Base-by-base conservation (phyloP, 2,113 vertebrate genomes). In the Nerophis ophidion region DNA sequence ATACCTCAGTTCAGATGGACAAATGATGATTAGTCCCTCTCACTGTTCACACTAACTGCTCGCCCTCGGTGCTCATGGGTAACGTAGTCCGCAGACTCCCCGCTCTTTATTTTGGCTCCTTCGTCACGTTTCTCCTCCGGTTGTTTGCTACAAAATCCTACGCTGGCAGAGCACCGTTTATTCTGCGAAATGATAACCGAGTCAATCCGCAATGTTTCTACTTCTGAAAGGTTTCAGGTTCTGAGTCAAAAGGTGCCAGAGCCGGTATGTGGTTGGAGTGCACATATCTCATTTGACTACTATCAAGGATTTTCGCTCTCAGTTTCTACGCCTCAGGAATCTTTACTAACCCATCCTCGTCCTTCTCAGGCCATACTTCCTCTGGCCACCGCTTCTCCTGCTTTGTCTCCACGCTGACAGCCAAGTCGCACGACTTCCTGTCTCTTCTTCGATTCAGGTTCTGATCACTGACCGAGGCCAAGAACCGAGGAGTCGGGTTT, bases 1-100 rank as follows among this genome's bases (percentile, higher is more conserved):
- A 96, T 96, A 98, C 95, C 95, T 98, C 95, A 98, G 92, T 92
- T 93, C 84, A 90, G 84, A 86, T 55, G 91, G 92, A 90, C 75
- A 70, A 72, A 74, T 71, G 64, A 70, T 72, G 64, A 70, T 72
- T 38, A 73, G 63, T 65, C 71, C 63, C 71, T 60, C 68, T 67
- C 69, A 68, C 75, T 47, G 38, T 63, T 75, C 75, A 66, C 50
- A 38, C 19, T 69, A 56, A 63, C 45, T 36, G 59, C 62, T 69
- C 65, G 33, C 68, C 57, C 34, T 8, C 15, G 54, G 54, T 57
- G 1, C 74, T 65, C 63, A 63, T 72, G 74, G 75, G 57, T 66
- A 68, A 63, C 36, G 69, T 55, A 63, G 70, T 66, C 62, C 33
- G 26, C 57, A 8, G 49, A 49, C 48, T 60, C 57, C 62, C 49